Conservation (phyloP, 2,888 invertebrate species). For the Plemyria rubiginata region DNA sequence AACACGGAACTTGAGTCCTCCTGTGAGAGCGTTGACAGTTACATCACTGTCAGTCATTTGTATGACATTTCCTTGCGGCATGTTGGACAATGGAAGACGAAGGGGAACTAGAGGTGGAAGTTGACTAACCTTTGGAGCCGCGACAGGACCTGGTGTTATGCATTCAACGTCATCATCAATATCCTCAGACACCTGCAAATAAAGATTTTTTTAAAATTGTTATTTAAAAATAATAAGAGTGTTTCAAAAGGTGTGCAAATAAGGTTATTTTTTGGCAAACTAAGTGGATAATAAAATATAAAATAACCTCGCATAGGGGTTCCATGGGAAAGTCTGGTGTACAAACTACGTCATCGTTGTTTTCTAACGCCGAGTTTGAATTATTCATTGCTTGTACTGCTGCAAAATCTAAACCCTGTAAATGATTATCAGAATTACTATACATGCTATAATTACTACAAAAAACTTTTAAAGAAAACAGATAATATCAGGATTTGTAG, state of each 20-base stretch:
- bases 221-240: background rate
- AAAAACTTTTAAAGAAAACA: background rate
- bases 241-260: background rate
- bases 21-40: constrained; percentile 76
- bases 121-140: constrained; percentile 51
- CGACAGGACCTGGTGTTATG: constrained; percentile 73
- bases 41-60: constrained; percentile 83
- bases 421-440: constrained; percentile 2
- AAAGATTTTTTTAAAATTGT: background rate
- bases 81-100: constrained; percentile 52
- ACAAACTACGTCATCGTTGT: constrained; percentile 84
- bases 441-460: too few species aligned
- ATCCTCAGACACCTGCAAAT: constrained; percentile 74
- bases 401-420: constrained; percentile 75
- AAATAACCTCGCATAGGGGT: constrained; percentile 73
- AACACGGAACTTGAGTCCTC: constrained; percentile 79
- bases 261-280: background rate
- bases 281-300: background rate
- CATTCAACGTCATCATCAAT: constrained; percentile 80
- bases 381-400: constrained; percentile 47
- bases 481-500: background rate
- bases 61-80: constrained; percentile 69
- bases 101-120: constrained; percentile 52
- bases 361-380: constrained; percentile 9
- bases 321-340: constrained; percentile 85